Evolutionary conservation across 2,797 vertebrate genomes (phyloP).

Genomic region (Poecilia gillii): DNA sequence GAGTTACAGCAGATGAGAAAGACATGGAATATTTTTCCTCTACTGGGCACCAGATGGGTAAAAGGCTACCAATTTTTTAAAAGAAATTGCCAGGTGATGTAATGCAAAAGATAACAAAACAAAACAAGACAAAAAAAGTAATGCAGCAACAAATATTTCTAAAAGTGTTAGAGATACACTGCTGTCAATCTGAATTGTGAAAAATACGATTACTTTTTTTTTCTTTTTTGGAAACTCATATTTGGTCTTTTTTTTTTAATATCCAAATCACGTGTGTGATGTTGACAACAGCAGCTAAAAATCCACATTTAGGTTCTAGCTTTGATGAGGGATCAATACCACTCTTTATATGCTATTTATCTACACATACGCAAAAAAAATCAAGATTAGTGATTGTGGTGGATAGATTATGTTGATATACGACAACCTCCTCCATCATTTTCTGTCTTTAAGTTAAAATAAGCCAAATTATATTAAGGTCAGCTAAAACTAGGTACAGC

Average conservation of each 20-base stretch:
- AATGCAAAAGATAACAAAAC: constrained; percentile 30
- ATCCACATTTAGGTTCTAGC: background rate
- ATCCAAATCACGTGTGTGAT: background rate
- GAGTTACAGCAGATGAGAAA: constrained; percentile 41
- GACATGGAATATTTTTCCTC: constrained; percentile 33
- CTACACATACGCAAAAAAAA: background rate
- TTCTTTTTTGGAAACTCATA: background rate
- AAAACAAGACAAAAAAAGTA: constrained; percentile 46
- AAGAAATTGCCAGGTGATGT: constrained; percentile 43
- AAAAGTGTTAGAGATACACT: constrained; percentile 62
- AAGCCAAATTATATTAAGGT: background rate
- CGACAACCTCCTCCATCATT: background rate
- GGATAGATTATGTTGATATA: background rate
- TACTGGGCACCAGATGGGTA: constrained; percentile 44
- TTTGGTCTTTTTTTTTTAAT: constrained; percentile 1
- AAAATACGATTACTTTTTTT: constrained; percentile 24
- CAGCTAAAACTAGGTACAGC: background rate
- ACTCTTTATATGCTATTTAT: background rate
- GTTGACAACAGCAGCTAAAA: background rate
- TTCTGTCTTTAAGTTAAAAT: background rate
- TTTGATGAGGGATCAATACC: background rate
- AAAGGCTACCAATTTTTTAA: constrained; percentile 48
- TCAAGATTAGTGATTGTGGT: background rate
- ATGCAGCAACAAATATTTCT: constrained; percentile 39
- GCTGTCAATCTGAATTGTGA: constrained; percentile 35